Conservation (phyloP, 1,140 invertebrate genomes). For the Bathynomus jamesi region DNA sequence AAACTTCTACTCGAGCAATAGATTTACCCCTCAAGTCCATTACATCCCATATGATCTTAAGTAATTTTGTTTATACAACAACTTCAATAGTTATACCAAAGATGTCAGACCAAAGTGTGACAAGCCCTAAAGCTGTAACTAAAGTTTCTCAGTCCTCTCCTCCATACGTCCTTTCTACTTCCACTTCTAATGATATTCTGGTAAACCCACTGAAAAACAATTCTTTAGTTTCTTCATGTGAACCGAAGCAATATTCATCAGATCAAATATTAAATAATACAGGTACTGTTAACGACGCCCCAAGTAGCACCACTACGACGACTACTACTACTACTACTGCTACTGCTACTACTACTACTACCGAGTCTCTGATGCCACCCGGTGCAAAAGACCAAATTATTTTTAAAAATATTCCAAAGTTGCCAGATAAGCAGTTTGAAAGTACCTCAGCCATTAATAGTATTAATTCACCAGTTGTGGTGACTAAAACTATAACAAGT, state of each 20-base stretch:
- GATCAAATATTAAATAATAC: neutral
- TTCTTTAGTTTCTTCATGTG: too few relatives aligned
- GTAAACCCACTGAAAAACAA: neutral
- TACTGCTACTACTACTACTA: neutral
- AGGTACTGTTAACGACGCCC: neutral
- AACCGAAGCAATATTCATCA: too few relatives aligned
- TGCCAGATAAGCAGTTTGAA: neutral
- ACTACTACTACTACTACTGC: neutral
- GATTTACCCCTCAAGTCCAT: neutral
- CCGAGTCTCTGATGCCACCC: neutral
- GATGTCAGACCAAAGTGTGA: neutral
- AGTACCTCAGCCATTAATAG: neutral
- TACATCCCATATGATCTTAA: neutral
- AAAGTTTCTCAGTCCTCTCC: neutral
- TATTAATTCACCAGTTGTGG: neutral
- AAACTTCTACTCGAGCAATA: too few relatives aligned
- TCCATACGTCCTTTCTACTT: neutral
- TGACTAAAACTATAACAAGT: neutral
- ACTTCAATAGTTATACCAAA: neutral
- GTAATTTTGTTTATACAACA: neutral
- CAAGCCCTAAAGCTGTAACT: neutral
- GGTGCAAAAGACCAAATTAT: neutral
- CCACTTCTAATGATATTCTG: neutral
- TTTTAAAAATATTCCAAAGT: neutral
- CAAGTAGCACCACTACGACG: neutral